Conservation (phyloP, 2,797 vertebrate genomes). For the Fratercula arctica region DNA sequence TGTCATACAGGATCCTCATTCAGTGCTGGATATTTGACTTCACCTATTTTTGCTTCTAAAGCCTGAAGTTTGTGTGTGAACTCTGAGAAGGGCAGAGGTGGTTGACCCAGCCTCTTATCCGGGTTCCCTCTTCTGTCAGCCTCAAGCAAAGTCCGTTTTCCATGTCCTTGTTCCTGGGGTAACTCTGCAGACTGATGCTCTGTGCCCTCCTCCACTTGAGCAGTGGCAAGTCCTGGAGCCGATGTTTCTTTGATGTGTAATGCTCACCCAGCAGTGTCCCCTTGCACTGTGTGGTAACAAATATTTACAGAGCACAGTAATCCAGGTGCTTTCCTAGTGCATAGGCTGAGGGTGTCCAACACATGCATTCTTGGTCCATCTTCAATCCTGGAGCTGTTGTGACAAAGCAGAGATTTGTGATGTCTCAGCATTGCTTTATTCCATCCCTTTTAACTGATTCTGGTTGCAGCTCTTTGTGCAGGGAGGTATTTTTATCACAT, state of each 20-base stretch:
- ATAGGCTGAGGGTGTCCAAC: background rate
- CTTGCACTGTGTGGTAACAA: background rate
- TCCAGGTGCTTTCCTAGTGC: background rate
- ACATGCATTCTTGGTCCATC: background rate
- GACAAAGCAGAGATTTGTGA: background rate
- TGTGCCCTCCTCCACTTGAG: background rate
- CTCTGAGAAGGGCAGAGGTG: background rate
- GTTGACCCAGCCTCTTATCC: background rate
- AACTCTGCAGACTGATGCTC: background rate
- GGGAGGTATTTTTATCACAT: conserved; percentile 5
- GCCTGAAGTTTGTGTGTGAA: background rate
- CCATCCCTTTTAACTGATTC: background rate
- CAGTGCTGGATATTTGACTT: background rate
- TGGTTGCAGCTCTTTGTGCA: background rate
- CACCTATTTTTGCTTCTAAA: background rate
- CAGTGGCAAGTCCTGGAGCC: background rate
- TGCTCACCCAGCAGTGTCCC: background rate
- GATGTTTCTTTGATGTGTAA: background rate
- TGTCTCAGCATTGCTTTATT: background rate
- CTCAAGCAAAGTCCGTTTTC: fast-evolving
- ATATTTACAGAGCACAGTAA: background rate
- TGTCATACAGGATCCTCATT: background rate
- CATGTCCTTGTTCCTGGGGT: background rate
- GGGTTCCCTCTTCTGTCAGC: background rate
- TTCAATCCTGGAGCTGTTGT: background rate